Conservation (phyloP, 2,888 invertebrate species). For the Shargacucullia verbasci region DNA sequence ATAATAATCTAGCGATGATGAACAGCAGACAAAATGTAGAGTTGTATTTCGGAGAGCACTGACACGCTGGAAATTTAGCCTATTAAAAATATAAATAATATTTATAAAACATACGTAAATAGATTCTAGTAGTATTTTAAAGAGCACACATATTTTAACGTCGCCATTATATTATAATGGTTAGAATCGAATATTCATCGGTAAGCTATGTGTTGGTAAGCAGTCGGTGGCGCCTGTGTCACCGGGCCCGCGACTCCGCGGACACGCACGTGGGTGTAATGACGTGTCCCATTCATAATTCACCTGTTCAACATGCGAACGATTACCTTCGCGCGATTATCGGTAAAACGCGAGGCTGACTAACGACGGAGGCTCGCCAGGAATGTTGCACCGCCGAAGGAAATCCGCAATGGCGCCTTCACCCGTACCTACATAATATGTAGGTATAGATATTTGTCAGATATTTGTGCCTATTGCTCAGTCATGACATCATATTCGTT, state of each 20-base stretch:
- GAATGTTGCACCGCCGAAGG: constrained; percentile 85
- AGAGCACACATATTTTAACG: not conserved
- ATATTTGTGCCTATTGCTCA: constrained; percentile 66
- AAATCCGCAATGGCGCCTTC: constrained; percentile 85
- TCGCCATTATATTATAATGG: constrained; percentile 5
- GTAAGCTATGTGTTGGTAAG: constrained; percentile 5
- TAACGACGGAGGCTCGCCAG: constrained; percentile 76
- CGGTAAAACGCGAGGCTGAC: constrained; percentile 75
- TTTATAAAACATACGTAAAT: too few species aligned
- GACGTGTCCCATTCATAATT: constrained; percentile 82
- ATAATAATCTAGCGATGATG: too few species aligned
- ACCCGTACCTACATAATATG: constrained; percentile 70
- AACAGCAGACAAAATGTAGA: too few species aligned
- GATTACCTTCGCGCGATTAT: constrained; percentile 72
- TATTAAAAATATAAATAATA: too few species aligned
- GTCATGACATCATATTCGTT: constrained; percentile 80
- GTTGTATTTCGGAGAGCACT: too few species aligned
- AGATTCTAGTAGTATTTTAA: too few species aligned
- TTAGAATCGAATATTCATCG: constrained; percentile 6
- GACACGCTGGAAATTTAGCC: too few species aligned
- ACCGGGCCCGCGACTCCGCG: constrained; percentile 47
- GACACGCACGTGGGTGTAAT: constrained; percentile 63
- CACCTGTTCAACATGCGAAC: constrained; percentile 73
- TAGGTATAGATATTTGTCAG: constrained; percentile 58
- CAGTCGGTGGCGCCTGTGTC: constrained; percentile 50